Evolutionary conservation across 2,888 invertebrate species (phyloP), one percentile per base, ranked within the genome.

Genomic region (Tinea pellionella): DNA sequence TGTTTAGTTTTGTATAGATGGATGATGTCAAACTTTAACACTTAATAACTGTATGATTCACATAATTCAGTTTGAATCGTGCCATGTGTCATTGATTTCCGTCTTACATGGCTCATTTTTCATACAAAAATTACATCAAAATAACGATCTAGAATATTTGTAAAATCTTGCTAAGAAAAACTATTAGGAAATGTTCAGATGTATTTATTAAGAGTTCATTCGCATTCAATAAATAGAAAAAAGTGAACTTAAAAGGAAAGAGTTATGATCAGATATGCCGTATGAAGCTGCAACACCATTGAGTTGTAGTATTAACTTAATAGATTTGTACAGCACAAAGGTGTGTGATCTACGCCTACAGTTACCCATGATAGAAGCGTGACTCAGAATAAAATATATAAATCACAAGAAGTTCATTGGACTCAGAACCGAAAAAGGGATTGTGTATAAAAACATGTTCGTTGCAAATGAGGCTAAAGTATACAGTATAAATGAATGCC

Each of bases 381-480:
- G 57, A 57, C 57, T 57, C 57, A 57, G 57, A 57, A 57, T 57
- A 57, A 57, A 57, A 57, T 57, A 57, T 57, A 57, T 57, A 57
- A 57, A 57, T 57, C 32, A 57, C 57, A 13, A 15, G 57, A 30
- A 57, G 78, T 73, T 78, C 74, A 70, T 64, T 70, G 76, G 79
- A 75, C 80, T 68, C 59, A 19, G 62, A 63, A 64, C 72, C 71
- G 62, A 71, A 76, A 74, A 76, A 72, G 73, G 72, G 65, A 65
- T 65, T 68, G 67, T 66, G 32, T 8, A 57, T 30, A 67, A 68
- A 66, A 67, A 63, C 67, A 65, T 67, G 67, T 72, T 69, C 68
- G 64, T 71, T 70, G 69, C 71, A 73, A 77, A 74, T 73, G 65
- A 70, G 65, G 64, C 65, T 67, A 65, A 66, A 47, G 67, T 68